Evolutionary conservation across 2,888 invertebrate species (phyloP).

Genomic region (Epiblema foenella): DNA sequence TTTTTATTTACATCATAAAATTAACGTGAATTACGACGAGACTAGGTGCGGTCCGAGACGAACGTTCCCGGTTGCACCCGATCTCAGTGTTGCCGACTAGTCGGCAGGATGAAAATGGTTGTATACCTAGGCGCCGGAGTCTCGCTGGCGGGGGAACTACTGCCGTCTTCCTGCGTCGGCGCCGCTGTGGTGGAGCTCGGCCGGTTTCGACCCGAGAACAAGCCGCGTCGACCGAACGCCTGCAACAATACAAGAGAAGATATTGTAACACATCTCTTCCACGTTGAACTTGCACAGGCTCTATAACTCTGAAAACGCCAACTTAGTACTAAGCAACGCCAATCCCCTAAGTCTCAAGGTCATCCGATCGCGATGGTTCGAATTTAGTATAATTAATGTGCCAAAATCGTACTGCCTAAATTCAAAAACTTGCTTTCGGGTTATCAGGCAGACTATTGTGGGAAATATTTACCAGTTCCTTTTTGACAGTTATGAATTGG

Average conservation of each 20-base stretch:
- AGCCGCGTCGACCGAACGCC: slow-evolving; percentile 74
- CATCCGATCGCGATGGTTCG: not conserved
- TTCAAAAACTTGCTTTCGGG: too few species aligned
- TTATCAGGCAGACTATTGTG: too few species aligned
- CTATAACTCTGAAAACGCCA: not conserved
- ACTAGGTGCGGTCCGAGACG: too few species aligned
- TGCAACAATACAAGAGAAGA: slow-evolving; percentile 55
- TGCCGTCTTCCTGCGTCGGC: slow-evolving; percentile 60
- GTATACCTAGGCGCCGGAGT: slow-evolving; percentile 66
- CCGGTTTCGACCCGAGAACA: slow-evolving; percentile 74
- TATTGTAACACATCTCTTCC: not conserved
- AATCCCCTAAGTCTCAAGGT: not conserved
- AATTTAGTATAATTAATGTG: too few species aligned
- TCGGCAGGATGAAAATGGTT: not conserved
- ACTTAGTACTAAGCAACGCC: not conserved
- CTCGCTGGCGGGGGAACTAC: slow-evolving; percentile 65
- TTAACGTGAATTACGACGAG: too few species aligned
- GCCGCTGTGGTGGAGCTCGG: slow-evolving; percentile 67
- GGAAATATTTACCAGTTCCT: too few species aligned
- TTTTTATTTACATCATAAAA: too few species aligned
- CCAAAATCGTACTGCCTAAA: too few species aligned
- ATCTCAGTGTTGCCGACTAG: too few species aligned
- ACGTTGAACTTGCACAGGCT: not conserved
- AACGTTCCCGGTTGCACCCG: too few species aligned
- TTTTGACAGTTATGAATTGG: too few species aligned